A percentile compares a stretch with the other conserved stretches of the same genome.
phyloP scores from a whole-genome alignment of 37 sponge, comb jelly and placozoan genomes.

The Geodia barretti region DNA sequence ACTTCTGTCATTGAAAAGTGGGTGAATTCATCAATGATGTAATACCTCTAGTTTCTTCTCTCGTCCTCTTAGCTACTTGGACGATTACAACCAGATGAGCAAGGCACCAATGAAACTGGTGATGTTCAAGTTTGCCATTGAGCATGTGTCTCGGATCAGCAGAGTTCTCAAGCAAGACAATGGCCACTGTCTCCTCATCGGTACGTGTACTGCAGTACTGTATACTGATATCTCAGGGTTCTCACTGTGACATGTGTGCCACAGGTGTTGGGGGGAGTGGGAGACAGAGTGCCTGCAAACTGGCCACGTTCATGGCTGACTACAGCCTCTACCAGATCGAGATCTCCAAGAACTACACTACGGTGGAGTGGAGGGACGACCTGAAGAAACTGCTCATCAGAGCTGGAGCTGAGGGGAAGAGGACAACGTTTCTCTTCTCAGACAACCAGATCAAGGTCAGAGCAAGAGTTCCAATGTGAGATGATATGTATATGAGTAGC shows the following conservation, averaged over 20 bases:
- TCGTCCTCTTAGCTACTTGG: slow-evolving; percentile 70
- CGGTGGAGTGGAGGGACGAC: slow-evolving; percentile 94
- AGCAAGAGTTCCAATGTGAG: too few relatives aligned
- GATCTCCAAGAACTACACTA: slow-evolving; percentile 92
- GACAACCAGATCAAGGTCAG: slow-evolving; percentile 93
- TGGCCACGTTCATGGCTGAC: slow-evolving; percentile 96
- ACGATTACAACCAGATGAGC: slow-evolving; percentile 98
- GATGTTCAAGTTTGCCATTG: slow-evolving; percentile 96
- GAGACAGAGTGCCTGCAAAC: slow-evolving; percentile 92
- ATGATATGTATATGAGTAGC: too few relatives aligned
- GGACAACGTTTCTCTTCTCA: slow-evolving; percentile 91
- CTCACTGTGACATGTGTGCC: neutral
- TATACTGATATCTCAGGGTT: neutral
- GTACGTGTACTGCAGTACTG: slow-evolving; percentile 17
- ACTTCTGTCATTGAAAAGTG: slow-evolving; percentile 81
- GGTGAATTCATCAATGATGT: too few relatives aligned
- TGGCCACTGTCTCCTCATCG: slow-evolving; percentile 93
- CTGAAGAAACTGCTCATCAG: slow-evolving; percentile 86
- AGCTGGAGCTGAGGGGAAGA: slow-evolving; percentile 93
- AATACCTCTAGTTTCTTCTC: neutral
- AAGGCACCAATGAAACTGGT: slow-evolving; percentile 98
- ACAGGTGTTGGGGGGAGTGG: slow-evolving; percentile 95
- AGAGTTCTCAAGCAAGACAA: slow-evolving; percentile 95
- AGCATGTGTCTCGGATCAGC: slow-evolving; percentile 94
- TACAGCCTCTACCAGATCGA: slow-evolving; percentile 97